A percentile compares a stretch with the other conserved stretches of the same genome.
Conservation (phyloP, 1,140 invertebrate genomes). For the Conus betulinus region DNA sequence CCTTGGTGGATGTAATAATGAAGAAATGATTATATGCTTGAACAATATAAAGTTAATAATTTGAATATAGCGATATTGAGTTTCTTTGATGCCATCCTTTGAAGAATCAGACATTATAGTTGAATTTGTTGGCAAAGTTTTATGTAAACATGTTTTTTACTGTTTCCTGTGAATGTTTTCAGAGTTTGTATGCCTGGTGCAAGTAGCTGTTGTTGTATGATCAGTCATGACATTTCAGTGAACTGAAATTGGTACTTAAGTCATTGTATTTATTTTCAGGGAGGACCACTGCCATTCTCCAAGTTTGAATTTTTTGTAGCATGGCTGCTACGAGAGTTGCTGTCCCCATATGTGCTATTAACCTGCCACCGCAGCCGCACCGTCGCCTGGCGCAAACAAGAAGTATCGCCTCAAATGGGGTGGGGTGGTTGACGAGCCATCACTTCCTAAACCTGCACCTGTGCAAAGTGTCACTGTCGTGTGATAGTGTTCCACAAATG, state of each 20-base stretch:
- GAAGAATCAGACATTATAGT: no score
- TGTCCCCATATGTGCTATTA: slow-evolving; percentile 91
- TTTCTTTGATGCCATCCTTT: no score
- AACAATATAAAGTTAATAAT: no score
- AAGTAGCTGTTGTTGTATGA: no score
- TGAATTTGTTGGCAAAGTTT: no score
- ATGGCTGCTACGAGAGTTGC: slow-evolving; percentile 96
- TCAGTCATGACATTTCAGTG: neutral
- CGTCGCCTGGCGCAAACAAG: slow-evolving; percentile 93
- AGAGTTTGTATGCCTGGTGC: no score
- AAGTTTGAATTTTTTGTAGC: slow-evolving; percentile 96
- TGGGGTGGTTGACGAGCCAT: slow-evolving; percentile 79
- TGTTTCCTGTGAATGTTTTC: no score
- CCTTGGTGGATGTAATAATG: no score
- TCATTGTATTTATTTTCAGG: slow-evolving; percentile 79
- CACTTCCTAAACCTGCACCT: neutral
- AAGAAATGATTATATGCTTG: no score
- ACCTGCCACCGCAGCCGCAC: slow-evolving; percentile 88
- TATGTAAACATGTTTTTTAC: no score
- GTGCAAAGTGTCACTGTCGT: slow-evolving; percentile 18
- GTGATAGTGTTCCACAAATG: neutral
- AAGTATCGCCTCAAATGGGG: slow-evolving; percentile 95
- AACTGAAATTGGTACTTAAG: neutral
- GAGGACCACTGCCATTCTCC: slow-evolving; percentile 94
- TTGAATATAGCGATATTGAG: no score